phyloP scores from a whole-genome alignment of 1,140 invertebrate species.

The Anoplophora glabripennis region DNA sequence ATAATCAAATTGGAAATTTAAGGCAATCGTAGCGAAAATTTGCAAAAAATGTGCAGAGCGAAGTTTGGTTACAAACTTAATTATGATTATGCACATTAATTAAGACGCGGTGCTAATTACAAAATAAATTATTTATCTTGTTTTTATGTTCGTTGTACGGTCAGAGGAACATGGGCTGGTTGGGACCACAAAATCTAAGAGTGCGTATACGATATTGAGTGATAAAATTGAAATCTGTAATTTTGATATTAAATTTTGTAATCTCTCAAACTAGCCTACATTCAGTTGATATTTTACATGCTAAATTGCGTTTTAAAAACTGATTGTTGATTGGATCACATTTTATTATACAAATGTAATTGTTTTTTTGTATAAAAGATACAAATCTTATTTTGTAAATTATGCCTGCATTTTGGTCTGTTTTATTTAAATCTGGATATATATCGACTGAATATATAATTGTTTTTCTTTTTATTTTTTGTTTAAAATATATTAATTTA shows the following conservation, averaged over 20 bases:
- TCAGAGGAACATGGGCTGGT: conserved; percentile 16
- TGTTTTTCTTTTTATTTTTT: conserved; percentile 30
- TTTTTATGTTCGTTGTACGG: not conserved
- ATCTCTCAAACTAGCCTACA: conserved; percentile 21
- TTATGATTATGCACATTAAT: conserved; percentile 1
- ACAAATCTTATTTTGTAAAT: conserved; percentile 11
- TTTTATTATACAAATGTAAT: conserved; percentile 8
- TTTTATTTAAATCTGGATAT: conserved; percentile 26
- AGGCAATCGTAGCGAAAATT: conserved; percentile 17
- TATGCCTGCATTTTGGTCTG: conserved; percentile 19
- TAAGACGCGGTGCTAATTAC: conserved; percentile 6
- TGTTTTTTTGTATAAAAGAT: conserved; percentile 9
- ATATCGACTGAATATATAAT: conserved; percentile 37
- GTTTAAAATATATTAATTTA: conserved; percentile 45
- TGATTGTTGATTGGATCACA: conserved; percentile 2
- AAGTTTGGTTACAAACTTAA: conserved; percentile 32
- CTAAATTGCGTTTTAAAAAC: conserved; percentile 4
- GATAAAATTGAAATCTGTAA: conserved; percentile 10
- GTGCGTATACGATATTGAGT: conserved; percentile 24
- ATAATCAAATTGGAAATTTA: conserved; percentile 13
- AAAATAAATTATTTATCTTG: conserved; percentile 5
- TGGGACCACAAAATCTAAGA: conserved; percentile 29
- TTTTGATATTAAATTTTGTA: conserved; percentile 26
- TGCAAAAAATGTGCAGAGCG: conserved; percentile 20
- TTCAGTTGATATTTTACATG: conserved; percentile 20